These are phyloP conservation scores for Melipona bicolor DNA, from an alignment of 2,888 invertebrate genomes.

Conservation along the genomic window DNA sequence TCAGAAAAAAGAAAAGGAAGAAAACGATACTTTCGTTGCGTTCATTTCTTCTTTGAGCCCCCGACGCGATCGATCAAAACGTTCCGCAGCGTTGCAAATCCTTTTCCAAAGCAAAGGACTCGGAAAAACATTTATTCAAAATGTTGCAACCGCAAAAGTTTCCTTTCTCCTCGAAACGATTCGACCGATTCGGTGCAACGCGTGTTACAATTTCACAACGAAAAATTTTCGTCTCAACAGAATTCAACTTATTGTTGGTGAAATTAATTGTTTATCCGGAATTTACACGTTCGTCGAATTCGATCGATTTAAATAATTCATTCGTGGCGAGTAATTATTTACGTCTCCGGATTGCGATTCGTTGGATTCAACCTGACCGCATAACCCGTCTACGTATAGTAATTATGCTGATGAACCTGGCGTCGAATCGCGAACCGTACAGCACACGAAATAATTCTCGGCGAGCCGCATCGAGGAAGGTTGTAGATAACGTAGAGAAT, in stretches of 20 bases:
- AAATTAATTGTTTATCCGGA: not conserved
- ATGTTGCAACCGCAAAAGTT: too few species aligned
- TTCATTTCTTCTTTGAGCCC: not conserved
- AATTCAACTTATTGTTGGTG: too few species aligned
- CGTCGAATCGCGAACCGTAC: conserved; percentile 5
- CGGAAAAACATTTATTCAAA: too few species aligned
- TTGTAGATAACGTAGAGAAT: conserved; percentile 34
- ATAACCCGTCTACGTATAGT: not conserved
- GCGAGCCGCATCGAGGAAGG: conserved; percentile 21
- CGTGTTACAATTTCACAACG: too few species aligned
- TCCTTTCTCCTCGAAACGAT: too few species aligned
- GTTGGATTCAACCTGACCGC: conserved; percentile 1
- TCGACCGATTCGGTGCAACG: too few species aligned
- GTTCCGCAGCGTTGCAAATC: too few species aligned
- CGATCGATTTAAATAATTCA: conserved; percentile 52
- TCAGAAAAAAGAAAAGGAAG: too few species aligned
- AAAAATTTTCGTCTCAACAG: too few species aligned
- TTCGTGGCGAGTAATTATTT: conserved; percentile 42
- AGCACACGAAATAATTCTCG: conserved; percentile 27
- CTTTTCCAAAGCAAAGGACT: too few species aligned
- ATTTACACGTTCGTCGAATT: conserved; percentile 1
- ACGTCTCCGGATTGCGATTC: conserved; percentile 12
- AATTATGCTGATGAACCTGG: conserved; percentile 16
- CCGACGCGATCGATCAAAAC: not conserved
- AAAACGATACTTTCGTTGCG: too few species aligned